A percentile compares a stretch with the other conserved stretches of the same genome.
These are phyloP conservation scores for Mola mola DNA, from an alignment of 2,113 vertebrate species.

Conservation along the genomic window DNA sequence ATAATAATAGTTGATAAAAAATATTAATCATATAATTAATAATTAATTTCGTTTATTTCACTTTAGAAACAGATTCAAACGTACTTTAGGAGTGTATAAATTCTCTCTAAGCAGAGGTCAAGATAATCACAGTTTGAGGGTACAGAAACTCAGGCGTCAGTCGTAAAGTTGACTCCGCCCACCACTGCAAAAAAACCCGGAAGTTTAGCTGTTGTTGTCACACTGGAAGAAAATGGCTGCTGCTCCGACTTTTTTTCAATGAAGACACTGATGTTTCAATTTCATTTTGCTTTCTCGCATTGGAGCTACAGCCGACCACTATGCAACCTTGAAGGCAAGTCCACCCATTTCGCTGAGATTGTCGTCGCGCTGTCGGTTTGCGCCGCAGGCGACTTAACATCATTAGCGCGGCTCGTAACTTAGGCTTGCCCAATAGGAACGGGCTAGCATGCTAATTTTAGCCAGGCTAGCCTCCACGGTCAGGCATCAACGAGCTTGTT, in stretches of 20 bases:
- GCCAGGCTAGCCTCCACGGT: constrained; percentile 62
- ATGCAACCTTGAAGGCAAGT: constrained; percentile 80
- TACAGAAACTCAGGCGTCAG: neutral
- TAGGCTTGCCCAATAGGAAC: constrained; percentile 59
- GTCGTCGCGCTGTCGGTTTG: constrained; percentile 11
- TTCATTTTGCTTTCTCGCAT: constrained; percentile 67
- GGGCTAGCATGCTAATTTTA: constrained; percentile 73
- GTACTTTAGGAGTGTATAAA: too few species aligned
- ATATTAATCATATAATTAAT: too few species aligned
- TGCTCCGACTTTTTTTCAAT: constrained; percentile 83
- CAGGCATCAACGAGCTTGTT: constrained; percentile 72
- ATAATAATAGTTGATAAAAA: too few species aligned
- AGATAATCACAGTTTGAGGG: neutral
- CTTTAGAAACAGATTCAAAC: too few species aligned
- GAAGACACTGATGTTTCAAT: constrained; percentile 80
- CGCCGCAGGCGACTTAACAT: constrained; percentile 26
- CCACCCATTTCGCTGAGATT: constrained; percentile 24
- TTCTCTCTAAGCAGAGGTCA: too few species aligned
- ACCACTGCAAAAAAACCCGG: constrained; percentile 76
- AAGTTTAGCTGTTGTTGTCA: constrained; percentile 87
- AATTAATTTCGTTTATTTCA: too few species aligned
- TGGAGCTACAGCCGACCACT: constrained; percentile 66
- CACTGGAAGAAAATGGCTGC: constrained; percentile 87
- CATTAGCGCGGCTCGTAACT: constrained; percentile 61
- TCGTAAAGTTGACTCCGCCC: constrained; percentile 58